Evolutionary conservation across 1,140 invertebrate species (phyloP).

Genomic region (Drosophila santomea): DNA sequence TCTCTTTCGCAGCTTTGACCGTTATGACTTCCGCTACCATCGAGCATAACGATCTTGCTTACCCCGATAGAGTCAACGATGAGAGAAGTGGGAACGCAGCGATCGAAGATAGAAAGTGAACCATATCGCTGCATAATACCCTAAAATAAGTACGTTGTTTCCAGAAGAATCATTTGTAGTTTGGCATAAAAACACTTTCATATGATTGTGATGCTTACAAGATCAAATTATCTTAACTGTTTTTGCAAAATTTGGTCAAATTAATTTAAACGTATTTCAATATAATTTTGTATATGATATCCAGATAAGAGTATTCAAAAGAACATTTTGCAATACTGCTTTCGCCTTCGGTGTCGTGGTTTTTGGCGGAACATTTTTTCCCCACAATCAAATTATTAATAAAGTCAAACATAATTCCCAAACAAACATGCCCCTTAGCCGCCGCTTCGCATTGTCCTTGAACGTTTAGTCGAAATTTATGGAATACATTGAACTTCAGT

Average conservation of each 20-base stretch:
- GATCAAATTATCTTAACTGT: too few relatives aligned
- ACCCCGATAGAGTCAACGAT: slow-evolving; percentile 58
- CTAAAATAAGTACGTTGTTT: too few relatives aligned
- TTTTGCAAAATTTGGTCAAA: too few relatives aligned
- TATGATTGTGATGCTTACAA: too few relatives aligned
- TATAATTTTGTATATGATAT: too few relatives aligned
- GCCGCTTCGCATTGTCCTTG: slow-evolving; percentile 65
- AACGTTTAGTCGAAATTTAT: slow-evolving; percentile 81
- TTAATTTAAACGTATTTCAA: too few relatives aligned
- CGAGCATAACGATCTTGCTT: slow-evolving; percentile 35
- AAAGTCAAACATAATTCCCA: slow-evolving; percentile 56
- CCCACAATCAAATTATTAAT: slow-evolving; percentile 53
- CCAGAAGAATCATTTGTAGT: too few relatives aligned
- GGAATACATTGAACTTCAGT: slow-evolving; percentile 77
- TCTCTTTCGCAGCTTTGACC: slow-evolving; percentile 51
- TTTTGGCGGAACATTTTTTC: not conserved
- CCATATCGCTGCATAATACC: too few relatives aligned
- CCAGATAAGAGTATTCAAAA: slow-evolving; percentile 1
- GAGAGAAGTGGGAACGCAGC: slow-evolving; percentile 1
- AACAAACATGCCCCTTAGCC: slow-evolving; percentile 23
- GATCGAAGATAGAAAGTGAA: too few relatives aligned
- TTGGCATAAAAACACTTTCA: too few relatives aligned
- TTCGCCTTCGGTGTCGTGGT: slow-evolving; percentile 26
- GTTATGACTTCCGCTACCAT: slow-evolving; percentile 71
- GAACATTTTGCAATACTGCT: not conserved